These are phyloP conservation scores for Agrochola macilenta DNA, from an alignment of 2,888 invertebrate genomes.

Conservation along the genomic window DNA sequence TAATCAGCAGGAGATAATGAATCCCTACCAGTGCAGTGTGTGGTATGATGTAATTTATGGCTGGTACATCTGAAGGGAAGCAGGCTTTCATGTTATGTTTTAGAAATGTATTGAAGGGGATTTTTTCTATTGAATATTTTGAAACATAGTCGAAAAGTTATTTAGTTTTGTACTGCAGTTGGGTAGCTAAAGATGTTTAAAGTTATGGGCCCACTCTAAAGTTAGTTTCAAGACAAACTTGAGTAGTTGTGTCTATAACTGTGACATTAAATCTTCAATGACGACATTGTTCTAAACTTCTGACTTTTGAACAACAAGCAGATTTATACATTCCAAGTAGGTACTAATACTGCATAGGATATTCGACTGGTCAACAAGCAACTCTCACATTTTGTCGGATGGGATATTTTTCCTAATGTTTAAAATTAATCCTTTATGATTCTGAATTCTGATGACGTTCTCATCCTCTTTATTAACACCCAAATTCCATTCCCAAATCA, in stretches of 20 bases:
- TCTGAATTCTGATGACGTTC: not conserved
- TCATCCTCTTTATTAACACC: not conserved
- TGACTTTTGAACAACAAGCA: not conserved
- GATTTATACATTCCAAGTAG: too few species aligned
- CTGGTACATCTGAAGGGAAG: slow-evolving; percentile 8
- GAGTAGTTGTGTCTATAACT: not conserved
- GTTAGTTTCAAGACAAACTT: not conserved
- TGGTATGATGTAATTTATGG: slow-evolving; percentile 61
- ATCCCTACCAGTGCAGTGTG: slow-evolving; percentile 49
- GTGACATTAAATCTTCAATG: slow-evolving; percentile 4
- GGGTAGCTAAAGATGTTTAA: not conserved
- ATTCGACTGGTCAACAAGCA: not conserved
- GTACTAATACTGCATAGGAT: too few species aligned
- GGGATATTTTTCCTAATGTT: not conserved
- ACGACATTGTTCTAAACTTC: not conserved
- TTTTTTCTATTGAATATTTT: not conserved
- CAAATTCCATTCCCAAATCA: not conserved
- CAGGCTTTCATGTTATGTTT: slow-evolving; percentile 13
- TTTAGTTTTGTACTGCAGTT: not conserved
- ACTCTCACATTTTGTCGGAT: not conserved
- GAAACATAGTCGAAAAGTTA: not conserved
- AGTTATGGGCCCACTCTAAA: not conserved
- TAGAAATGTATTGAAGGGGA: not conserved
- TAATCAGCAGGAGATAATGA: slow-evolving; percentile 68
- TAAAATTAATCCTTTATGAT: not conserved